Evolutionary conservation across 2,113 vertebrate genomes (phyloP).

Genomic region (Rana temporaria): DNA sequence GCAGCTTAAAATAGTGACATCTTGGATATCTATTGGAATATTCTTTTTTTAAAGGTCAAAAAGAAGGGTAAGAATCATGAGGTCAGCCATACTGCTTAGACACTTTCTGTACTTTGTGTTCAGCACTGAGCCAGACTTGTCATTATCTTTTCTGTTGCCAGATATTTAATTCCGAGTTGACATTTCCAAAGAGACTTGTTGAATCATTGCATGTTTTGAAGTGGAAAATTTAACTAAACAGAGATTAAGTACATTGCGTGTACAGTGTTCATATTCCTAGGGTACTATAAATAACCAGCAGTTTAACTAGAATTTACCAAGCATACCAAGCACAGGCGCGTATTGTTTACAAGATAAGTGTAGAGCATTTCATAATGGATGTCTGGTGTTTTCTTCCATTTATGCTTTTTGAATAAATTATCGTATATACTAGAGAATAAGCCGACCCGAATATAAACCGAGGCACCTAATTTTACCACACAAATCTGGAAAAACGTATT

Average conservation of each 20-base stretch:
- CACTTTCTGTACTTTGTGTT: slow-evolving; percentile 1
- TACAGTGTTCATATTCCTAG: background rate
- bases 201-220: background rate
- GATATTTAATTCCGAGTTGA: slow-evolving; percentile 4
- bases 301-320: too few species aligned
- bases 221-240: background rate
- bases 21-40: background rate
- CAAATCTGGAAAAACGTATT: too few species aligned
- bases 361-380: too few species aligned
- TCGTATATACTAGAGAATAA: too few species aligned
- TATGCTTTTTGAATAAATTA: too few species aligned
- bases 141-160: slow-evolving; percentile 18
- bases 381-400: too few species aligned
- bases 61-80: slow-evolving; percentile 6
- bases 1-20: slow-evolving; percentile 13
- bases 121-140: background rate
- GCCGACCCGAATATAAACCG: too few species aligned
- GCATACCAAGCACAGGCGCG: too few species aligned
- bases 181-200: background rate
- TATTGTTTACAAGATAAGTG: too few species aligned
- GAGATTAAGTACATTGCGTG: background rate
- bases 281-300: too few species aligned
- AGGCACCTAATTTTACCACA: too few species aligned
- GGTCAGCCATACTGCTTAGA: background rate
- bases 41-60: slow-evolving; percentile 7